A percentile compares a stretch with the other conserved stretches of the same genome.
Evolutionary conservation across 2,888 invertebrate genomes (phyloP).

Genomic region (Pandemis heparana): DNA sequence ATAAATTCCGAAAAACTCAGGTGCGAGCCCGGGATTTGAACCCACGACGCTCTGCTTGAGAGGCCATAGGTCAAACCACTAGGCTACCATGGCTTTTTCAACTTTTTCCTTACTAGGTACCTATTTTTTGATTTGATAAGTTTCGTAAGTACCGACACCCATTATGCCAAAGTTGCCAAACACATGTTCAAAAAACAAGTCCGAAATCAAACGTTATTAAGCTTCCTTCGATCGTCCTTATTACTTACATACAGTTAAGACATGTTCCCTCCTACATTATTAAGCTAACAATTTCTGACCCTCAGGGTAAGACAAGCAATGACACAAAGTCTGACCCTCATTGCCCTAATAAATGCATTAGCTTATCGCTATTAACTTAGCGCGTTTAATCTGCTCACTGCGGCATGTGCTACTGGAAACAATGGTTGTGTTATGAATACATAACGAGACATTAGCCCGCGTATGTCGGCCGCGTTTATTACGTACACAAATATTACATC

Average conservation of each 20-base stretch:
- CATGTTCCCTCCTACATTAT: background rate
- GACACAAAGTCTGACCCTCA: slow-evolving; percentile 1
- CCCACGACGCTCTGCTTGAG: too few relatives aligned
- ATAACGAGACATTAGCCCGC: slow-evolving; percentile 76
- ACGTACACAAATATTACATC: slow-evolving; percentile 69
- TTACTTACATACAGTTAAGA: background rate
- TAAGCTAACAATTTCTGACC: background rate
- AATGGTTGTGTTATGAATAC: slow-evolving; percentile 78
- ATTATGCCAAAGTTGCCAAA: too few relatives aligned
- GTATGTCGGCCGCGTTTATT: slow-evolving; percentile 72
- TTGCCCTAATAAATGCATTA: background rate
- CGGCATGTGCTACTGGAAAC: slow-evolving; percentile 63
- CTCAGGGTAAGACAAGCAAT: background rate
- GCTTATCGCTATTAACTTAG: background rate
- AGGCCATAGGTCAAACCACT: too few relatives aligned
- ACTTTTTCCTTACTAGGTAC: too few relatives aligned
- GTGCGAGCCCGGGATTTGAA: too few relatives aligned
- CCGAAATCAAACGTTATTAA: too few relatives aligned
- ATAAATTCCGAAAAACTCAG: too few relatives aligned
- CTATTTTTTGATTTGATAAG: too few relatives aligned
- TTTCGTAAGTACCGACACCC: too few relatives aligned
- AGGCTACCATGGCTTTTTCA: too few relatives aligned
- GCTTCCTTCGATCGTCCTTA: background rate
- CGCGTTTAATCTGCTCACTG: slow-evolving; percentile 50
- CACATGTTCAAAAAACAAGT: too few relatives aligned